phyloP scores from a whole-genome alignment of 1,140 invertebrate species.

The Eueides isabella region DNA sequence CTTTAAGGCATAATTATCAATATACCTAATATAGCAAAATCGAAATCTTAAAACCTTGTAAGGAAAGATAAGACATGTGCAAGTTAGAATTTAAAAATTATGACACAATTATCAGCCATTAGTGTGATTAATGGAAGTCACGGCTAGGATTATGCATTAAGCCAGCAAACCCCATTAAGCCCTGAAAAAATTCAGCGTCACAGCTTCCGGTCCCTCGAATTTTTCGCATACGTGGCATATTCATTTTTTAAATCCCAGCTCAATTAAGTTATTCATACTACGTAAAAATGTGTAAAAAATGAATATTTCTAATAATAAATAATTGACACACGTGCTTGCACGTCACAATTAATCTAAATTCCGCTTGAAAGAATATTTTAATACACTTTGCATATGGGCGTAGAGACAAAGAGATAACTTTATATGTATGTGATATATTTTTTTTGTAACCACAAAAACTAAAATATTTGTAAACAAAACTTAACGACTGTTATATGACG shows the following conservation, averaged over 20 bases:
- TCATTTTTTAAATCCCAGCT: constrained; percentile 13
- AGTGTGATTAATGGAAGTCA: constrained; percentile 41
- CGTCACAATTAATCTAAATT: neutral
- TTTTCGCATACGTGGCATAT: constrained; percentile 27
- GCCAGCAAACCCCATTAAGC: constrained; percentile 31
- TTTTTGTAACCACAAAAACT: too few species aligned
- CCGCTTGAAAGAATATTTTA: neutral
- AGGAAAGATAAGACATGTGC: constrained; percentile 11
- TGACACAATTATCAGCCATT: constrained; percentile 27
- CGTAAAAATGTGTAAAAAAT: constrained; percentile 8
- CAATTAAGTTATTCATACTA: constrained; percentile 13
- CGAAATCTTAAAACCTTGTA: neutral
- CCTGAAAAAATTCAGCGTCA: constrained; percentile 38
- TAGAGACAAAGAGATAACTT: too few species aligned
- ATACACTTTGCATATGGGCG: too few species aligned
- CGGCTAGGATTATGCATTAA: constrained; percentile 39
- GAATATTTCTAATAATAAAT: neutral
- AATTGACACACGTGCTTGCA: neutral
- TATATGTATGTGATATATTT: too few species aligned
- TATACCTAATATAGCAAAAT: too few species aligned
- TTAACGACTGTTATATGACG: neutral
- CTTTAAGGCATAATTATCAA: too few species aligned
- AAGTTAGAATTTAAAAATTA: constrained; percentile 4
- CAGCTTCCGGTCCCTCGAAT: constrained; percentile 25
- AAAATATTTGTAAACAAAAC: neutral